These are phyloP conservation scores for Neofelis nebulosa DNA, from an alignment of 2,113 vertebrate genomes.

Conservation along the genomic window DNA sequence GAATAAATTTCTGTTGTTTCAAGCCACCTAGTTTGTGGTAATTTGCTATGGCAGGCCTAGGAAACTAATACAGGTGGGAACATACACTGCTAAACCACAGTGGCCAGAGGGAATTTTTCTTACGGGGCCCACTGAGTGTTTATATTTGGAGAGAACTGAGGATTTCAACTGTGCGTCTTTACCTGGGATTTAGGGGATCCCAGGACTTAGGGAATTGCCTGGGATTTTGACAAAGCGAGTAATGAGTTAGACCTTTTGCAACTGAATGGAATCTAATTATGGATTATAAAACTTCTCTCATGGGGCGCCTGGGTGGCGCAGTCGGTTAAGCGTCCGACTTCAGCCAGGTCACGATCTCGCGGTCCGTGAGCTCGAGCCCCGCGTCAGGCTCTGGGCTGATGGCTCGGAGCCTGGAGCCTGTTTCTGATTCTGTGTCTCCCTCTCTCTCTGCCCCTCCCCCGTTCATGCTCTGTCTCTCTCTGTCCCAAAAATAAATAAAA, in stretches of 20 bases:
- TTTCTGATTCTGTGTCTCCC: no score
- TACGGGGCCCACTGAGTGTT: not conserved
- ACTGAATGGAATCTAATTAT: not conserved
- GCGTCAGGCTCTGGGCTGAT: no score
- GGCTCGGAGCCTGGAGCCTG: no score
- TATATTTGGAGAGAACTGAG: not conserved
- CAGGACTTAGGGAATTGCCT: not conserved
- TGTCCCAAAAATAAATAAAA: no score
- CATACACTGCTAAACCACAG: not conserved
- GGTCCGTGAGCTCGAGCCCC: no score
- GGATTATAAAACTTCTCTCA: not conserved
- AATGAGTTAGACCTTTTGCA: not conserved
- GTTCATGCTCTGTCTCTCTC: no score
- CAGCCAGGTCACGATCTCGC: no score
- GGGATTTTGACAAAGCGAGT: not conserved
- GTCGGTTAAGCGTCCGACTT: no score
- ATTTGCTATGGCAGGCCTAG: not conserved
- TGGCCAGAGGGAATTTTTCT: not conserved
- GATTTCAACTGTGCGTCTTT: not conserved
- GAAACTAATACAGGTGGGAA: not conserved
- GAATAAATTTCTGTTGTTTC: not conserved
- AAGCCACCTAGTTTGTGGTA: not conserved
- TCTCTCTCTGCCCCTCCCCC: no score
- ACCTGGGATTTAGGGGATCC: not conserved
- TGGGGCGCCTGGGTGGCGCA: no score